A percentile compares a stretch with the other conserved stretches of the same genome.
Conservation (phyloP, 2,113 vertebrate genomes). For the Periophthalmus modestus region DNA sequence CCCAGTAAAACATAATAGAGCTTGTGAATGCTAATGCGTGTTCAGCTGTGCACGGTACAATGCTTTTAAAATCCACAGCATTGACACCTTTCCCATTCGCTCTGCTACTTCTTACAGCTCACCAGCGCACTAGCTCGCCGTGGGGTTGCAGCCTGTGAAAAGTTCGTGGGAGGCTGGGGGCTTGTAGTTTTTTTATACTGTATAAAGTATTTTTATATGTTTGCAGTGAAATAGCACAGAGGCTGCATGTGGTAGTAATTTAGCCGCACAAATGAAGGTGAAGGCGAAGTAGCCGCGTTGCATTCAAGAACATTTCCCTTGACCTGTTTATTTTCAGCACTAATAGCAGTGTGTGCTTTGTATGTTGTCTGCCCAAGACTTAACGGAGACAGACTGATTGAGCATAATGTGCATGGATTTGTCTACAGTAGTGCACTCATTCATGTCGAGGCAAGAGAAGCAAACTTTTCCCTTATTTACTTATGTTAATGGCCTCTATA, state of each 20-base stretch:
- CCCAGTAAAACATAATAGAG: constrained; percentile 11
- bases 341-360: constrained; percentile 8
- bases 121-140: constrained; percentile 20
- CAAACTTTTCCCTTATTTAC: neutral
- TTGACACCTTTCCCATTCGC: constrained; percentile 49
- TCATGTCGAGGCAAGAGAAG: constrained; percentile 3
- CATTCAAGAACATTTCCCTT: constrained; percentile 30
- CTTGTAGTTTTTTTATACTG: constrained; percentile 37
- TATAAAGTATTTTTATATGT: constrained; percentile 68
- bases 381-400: constrained; percentile 3
- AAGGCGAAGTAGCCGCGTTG: constrained; percentile 32
- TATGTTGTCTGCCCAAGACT: constrained; percentile 5
- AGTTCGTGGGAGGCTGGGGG: constrained; percentile 47
- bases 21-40: constrained; percentile 14
- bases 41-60: constrained; percentile 11
- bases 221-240: constrained; percentile 65
- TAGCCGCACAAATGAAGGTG: constrained; percentile 67
- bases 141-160: constrained; percentile 46
- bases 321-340: constrained; percentile 26
- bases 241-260: constrained; percentile 73
- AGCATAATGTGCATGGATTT: neutral
- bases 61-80: constrained; percentile 32
- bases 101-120: constrained; percentile 43
- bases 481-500: constrained; percentile 21
- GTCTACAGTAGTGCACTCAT: constrained; percentile 7